These are phyloP conservation scores for Phaonia tiefii DNA, from an alignment of 2,888 invertebrate genomes.

Conservation along the genomic window DNA sequence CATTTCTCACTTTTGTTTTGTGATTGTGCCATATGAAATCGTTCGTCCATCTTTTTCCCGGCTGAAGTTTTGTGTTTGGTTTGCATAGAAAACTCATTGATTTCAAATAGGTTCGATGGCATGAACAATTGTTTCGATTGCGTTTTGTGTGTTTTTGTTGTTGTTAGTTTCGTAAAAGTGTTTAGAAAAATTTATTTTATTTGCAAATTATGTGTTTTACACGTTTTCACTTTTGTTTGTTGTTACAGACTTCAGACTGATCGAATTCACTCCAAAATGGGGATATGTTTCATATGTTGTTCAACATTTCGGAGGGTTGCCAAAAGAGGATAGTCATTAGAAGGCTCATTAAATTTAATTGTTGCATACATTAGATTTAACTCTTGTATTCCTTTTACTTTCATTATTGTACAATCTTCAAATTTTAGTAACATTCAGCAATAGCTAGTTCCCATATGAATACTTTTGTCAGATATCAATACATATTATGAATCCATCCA, in stretches of 20 bases:
- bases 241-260: constrained; percentile 11
- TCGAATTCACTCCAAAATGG: background rate
- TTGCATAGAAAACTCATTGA: constrained; percentile 59
- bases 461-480: too few species aligned
- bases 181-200: constrained; percentile 53
- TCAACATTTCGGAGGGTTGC: too few species aligned
- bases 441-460: too few species aligned
- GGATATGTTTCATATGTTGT: constrained; percentile 14
- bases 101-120: constrained; percentile 7
- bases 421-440: background rate
- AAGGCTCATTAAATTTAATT: constrained; percentile 52
- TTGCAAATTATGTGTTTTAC: constrained; percentile 35
- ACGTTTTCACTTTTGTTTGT: constrained; percentile 29
- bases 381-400: constrained; percentile 13
- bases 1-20: constrained; percentile 53
- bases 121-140: constrained; percentile 11
- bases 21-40: background rate
- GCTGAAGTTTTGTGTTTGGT: constrained; percentile 4
- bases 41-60: constrained; percentile 1
- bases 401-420: background rate
- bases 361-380: background rate
- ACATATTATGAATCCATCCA: too few species aligned
- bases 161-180: too few species aligned
- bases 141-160: too few species aligned
- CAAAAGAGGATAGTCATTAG: constrained; percentile 25